Percentiles rank a stretch among this genome's conserved stretches.
Evolutionary conservation across 2,888 invertebrate genomes (phyloP).

Genomic region (Steromphala cineraria): DNA sequence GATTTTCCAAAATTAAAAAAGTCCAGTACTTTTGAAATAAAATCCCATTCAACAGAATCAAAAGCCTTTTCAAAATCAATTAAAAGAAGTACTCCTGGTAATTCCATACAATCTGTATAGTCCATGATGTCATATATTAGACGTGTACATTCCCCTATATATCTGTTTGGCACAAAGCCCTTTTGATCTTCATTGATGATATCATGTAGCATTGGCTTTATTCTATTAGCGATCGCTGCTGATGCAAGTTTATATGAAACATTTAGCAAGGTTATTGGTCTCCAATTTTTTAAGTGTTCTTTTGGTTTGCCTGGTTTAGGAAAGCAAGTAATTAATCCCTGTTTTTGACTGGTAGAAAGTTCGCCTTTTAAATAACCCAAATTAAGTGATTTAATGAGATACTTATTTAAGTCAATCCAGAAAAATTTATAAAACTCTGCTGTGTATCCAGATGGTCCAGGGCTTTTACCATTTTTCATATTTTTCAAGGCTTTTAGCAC

Average conservation of each 20-base stretch:
- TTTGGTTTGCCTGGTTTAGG: background rate
- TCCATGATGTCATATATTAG: slow-evolving; percentile 9
- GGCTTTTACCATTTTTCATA: background rate
- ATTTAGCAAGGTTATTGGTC: background rate
- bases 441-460: background rate
- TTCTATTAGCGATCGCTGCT: background rate
- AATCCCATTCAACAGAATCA: background rate
- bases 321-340: background rate
- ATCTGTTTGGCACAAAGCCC: slow-evolving; percentile 9
- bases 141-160: background rate
- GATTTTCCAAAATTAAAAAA: background rate
- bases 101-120: background rate
- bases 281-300: background rate
- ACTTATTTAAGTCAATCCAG: background rate
- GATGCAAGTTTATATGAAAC: background rate
- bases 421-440: slow-evolving; percentile 4
- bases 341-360: background rate
- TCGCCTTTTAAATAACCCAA: background rate
- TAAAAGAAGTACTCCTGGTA: background rate
- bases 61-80: slow-evolving; percentile 20
- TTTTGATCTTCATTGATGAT: background rate
- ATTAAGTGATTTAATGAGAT: background rate
- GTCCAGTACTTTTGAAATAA: background rate
- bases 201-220: background rate
- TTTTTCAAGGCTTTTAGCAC: background rate